Conservation (phyloP, 2,888 invertebrate genomes). For the Drosophila sordidula region DNA sequence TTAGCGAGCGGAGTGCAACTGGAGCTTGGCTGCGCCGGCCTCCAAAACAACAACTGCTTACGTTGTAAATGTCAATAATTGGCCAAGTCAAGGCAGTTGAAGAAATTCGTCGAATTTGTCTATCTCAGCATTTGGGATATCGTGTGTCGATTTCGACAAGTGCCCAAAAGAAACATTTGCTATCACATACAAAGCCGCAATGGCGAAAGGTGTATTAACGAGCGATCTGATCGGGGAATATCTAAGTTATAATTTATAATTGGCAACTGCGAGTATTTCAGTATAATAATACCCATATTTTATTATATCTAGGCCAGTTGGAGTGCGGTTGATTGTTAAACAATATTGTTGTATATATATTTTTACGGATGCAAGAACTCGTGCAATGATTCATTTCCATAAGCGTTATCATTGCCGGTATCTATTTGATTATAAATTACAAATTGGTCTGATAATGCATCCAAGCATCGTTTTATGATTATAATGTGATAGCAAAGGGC, state of each 20-base stretch:
- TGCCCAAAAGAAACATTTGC: constrained; percentile 9
- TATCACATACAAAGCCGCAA: background rate
- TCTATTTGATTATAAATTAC: constrained; percentile 23
- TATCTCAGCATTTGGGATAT: constrained; percentile 61
- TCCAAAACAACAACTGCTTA: constrained; percentile 43
- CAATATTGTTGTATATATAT: background rate
- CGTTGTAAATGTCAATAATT: constrained; percentile 45
- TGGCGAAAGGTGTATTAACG: background rate
- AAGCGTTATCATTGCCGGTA: constrained; percentile 25
- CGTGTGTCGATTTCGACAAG: constrained; percentile 39
- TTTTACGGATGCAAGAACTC: background rate
- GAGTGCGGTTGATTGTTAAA: background rate
- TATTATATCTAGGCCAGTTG: constrained; percentile 1
- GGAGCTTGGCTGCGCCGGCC: constrained; percentile 14
- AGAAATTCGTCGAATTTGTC: constrained; percentile 46
- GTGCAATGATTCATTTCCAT: constrained; percentile 27
- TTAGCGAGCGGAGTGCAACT: constrained; percentile 40
- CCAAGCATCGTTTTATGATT: background rate
- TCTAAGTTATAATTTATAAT: no score
- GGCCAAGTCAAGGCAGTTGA: constrained; percentile 41
- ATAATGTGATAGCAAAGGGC: background rate
- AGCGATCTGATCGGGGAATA: constrained; percentile 1
- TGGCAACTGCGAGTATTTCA: no score
- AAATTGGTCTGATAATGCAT: constrained; percentile 17
- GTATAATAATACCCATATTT: no score